A percentile compares a stretch with the other conserved stretches of the same genome.
Conservation (phyloP, 1,140 invertebrate species). For the Mycetomoellerius zeteki region DNA sequence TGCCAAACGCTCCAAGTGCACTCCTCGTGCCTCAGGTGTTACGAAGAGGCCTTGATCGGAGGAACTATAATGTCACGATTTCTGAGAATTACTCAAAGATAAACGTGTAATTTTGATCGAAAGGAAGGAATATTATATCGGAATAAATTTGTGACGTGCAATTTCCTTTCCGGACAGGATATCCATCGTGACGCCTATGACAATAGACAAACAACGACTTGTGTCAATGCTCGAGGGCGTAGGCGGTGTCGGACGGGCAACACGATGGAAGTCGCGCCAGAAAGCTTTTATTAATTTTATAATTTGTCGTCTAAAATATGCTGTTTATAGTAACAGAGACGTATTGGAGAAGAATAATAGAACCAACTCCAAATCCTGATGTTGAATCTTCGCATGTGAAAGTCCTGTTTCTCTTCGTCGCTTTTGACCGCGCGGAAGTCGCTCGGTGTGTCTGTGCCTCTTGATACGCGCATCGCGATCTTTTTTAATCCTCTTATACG, state of each 20-base stretch:
- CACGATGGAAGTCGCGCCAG: slow-evolving; percentile 25
- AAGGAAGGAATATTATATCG: not conserved
- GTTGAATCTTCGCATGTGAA: not conserved
- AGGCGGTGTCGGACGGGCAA: not conserved
- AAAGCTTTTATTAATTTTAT: slow-evolving; percentile 69
- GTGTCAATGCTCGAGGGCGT: slow-evolving; percentile 50
- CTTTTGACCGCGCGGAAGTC: not conserved
- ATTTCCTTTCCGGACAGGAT: not conserved
- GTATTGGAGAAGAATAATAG: not conserved
- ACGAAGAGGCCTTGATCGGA: not conserved
- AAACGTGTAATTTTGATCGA: not conserved
- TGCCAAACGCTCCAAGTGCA: not conserved
- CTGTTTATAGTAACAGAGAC: not conserved
- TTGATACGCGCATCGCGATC: slow-evolving; percentile 28
- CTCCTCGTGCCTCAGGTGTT: not conserved
- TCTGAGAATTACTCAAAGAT: not conserved
- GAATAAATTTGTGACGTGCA: not conserved
- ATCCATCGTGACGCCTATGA: slow-evolving; percentile 39
- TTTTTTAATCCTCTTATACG: slow-evolving; percentile 47
- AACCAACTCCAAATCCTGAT: slow-evolving; percentile 9
- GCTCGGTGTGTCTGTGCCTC: not conserved
- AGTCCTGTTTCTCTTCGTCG: not conserved
- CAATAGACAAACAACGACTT: slow-evolving; percentile 50
- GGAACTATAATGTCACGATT: not conserved
- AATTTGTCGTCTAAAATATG: slow-evolving; percentile 41